Conservation (phyloP, 2,888 invertebrate genomes). For the Eremobia ochroleuca region DNA sequence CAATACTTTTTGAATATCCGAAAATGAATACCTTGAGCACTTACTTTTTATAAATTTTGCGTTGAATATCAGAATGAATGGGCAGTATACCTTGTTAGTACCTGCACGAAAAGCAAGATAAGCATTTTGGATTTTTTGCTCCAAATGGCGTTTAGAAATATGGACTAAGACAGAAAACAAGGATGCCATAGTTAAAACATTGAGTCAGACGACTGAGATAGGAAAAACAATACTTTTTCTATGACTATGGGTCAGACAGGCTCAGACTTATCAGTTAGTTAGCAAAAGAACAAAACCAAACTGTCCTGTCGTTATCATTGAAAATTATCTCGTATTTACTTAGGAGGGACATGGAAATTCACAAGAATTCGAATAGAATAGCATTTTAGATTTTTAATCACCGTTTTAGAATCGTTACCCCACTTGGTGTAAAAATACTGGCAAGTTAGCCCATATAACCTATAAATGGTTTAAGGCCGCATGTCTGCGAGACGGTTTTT, state of each 20-base stretch:
- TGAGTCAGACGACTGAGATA: too few species aligned
- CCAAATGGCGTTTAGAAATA: not conserved
- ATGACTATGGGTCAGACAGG: too few species aligned
- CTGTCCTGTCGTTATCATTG: not conserved
- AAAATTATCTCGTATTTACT: not conserved
- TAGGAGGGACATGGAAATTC: not conserved
- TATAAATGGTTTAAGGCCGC: not conserved
- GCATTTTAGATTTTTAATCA: not conserved
- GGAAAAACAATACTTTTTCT: too few species aligned
- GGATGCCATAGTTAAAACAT: not conserved
- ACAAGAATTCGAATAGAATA: not conserved
- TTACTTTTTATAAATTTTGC: too few species aligned
- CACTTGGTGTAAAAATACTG: not conserved
- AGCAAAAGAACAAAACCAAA: not conserved
- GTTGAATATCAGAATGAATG: too few species aligned
- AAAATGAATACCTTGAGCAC: too few species aligned
- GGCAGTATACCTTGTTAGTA: too few species aligned
- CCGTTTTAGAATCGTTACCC: not conserved
- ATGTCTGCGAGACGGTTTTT: too few species aligned
- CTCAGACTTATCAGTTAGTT: not conserved
- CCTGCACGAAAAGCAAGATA: too few species aligned
- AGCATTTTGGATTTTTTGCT: too few species aligned
- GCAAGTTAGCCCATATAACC: not conserved
- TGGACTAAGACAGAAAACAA: not conserved
- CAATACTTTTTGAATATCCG: not conserved